Conservation (phyloP, 1,140 invertebrate genomes). For the Sipha flava region DNA sequence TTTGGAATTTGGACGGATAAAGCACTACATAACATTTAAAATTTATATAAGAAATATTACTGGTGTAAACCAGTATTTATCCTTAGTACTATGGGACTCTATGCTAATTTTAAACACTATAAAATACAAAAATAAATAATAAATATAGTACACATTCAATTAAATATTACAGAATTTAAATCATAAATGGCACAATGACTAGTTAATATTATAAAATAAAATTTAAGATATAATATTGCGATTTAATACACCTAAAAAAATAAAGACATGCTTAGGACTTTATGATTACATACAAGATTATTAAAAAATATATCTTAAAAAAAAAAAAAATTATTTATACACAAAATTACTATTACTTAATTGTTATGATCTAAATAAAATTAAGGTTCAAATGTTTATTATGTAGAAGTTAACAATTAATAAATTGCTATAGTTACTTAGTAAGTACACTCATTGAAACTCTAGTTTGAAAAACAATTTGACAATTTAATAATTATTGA, state of each 20-base stretch:
- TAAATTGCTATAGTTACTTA: background rate
- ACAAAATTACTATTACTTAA: background rate
- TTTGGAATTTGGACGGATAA: constrained; percentile 10
- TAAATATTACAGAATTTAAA: background rate
- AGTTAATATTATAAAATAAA: constrained; percentile 3
- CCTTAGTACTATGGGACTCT: background rate
- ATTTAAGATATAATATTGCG: background rate
- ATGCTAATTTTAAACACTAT: background rate
- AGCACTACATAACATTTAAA: background rate
- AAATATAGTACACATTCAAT: background rate
- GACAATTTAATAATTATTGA: too few species aligned
- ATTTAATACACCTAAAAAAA: background rate
- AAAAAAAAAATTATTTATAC: background rate
- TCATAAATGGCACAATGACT: constrained; percentile 27
- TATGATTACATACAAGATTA: background rate
- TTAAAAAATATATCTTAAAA: background rate
- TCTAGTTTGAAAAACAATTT: background rate
- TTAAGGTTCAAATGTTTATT: background rate
- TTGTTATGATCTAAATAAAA: too few species aligned
- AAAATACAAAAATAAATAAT: constrained; percentile 7
- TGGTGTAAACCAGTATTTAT: background rate
- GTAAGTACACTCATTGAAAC: background rate
- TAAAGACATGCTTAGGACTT: background rate
- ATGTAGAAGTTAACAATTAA: background rate
- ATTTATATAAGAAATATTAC: background rate